Evolutionary conservation across 2,888 invertebrate genomes (phyloP), one percentile per base, ranked within the genome.

Genomic region (Serripes groenlandicus): DNA sequence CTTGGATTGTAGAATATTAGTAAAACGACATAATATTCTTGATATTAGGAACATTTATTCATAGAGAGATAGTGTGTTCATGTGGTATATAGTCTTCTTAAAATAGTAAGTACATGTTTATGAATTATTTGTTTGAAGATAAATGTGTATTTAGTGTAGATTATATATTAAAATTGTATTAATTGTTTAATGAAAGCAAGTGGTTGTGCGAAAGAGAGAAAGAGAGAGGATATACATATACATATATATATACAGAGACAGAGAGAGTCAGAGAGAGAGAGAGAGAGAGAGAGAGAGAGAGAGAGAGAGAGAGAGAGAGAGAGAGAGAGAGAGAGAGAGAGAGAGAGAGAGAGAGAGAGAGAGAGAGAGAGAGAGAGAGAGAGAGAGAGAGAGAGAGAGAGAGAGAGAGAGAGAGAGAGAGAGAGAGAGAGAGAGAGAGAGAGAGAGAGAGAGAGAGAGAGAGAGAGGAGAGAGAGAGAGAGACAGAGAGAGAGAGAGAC

Each of bases 1-100:
- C 49, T 21, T 26, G 68, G 68, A 26, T 35, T 68, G 35, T 11
- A 35, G 35, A 68, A 68, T 15, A 21, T 68, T 68, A n/a, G n/a
- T n/a, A n/a, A n/a, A n/a, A n/a, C n/a, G n/a, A n/a, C n/a, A n/a
- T n/a, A n/a, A n/a, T n/a, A n/a, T n/a, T n/a, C n/a, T n/a, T n/a
- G n/a, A n/a, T n/a, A n/a, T n/a, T n/a, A n/a, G n/a, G n/a, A n/a
- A n/a, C n/a, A n/a, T n/a, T n/a, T n/a, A n/a, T n/a, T n/a, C n/a
- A n/a, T n/a, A n/a, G n/a, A n/a, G n/a, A n/a, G n/a, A n/a, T n/a
- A n/a, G n/a, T n/a, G n/a, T n/a, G n/a, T n/a, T n/a, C n/a, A n/a
- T n/a, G n/a, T n/a, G n/a, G n/a, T n/a, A n/a, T n/a, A n/a, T n/a
- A n/a, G n/a, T n/a, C n/a, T n/a, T n/a, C n/a, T n/a, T n/a, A n/a